Evolutionary conservation across 2,888 invertebrate genomes (phyloP), one percentile per base, ranked within the genome.

Genomic region (Hirtodrosophila alboralis): DNA sequence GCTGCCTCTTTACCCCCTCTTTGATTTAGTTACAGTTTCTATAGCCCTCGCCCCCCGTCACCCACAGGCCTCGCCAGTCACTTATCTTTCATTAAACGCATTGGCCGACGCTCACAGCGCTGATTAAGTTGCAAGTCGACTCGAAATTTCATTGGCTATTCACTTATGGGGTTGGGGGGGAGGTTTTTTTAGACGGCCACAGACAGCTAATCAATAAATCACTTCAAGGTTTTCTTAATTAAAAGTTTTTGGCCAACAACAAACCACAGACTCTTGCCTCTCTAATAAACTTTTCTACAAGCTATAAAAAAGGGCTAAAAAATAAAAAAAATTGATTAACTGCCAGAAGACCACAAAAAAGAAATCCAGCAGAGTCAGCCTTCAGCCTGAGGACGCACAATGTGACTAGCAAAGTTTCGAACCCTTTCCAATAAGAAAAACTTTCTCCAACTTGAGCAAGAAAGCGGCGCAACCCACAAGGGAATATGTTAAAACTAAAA

Each of bases 221-320:
- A 88, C 87, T 88, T 87, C 86, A 88, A 87, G 88, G 88, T 86
- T 88, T 88, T 88, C 88, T 88, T 88, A 88, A 88, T 88, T 88
- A 88, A 88, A 88, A 88, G 60, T 87, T 88, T 86, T 76, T 60
- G 75, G 64, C 75, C 69, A 72, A 68, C 75, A 75, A 72, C 74
- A 67, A 61, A 64, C 74, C 79, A 84, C 67, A 80, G 59, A 37
- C 43, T 57, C 34, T n/a, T n/a, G 41, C 36, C 49, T 48, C 54
- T 43, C 60, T 56, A 66, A 68, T 62, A 73, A 84, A 84, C 78
- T 84, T 86, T 87, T 72, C 57, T 59, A 75, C 71, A 77, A 57
- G 53, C 60, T 31, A 45, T 38, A 16, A 27, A 45, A 34, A 51
- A 51, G 31, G 47, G 33, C 52, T 62, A 56, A 70, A 49, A 38